Evolutionary conservation across 2,113 vertebrate species (phyloP).

Genomic region (Dryoscopus gambensis): DNA sequence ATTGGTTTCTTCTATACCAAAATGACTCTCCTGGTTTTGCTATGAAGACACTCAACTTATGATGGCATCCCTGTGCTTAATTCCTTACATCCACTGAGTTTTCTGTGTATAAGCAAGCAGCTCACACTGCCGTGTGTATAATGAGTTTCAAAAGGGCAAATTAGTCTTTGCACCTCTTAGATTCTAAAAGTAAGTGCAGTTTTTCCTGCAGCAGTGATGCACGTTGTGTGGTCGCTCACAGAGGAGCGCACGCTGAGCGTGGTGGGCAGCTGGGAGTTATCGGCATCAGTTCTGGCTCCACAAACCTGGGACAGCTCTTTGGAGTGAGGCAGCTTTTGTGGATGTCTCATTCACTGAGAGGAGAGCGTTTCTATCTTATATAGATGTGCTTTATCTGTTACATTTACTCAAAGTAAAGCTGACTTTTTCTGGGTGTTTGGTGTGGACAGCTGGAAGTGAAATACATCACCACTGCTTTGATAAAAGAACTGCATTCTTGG

Average conservation of each 20-base stretch:
- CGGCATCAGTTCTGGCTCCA: background rate
- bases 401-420: background rate
- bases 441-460: background rate
- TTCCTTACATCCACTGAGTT: background rate
- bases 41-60: background rate
- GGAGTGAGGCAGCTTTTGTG: background rate
- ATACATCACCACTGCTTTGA: background rate
- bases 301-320: background rate
- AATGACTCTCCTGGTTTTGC: background rate
- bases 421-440: background rate
- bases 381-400: background rate
- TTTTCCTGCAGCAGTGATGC: background rate
- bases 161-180: background rate
- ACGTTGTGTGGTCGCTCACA: background rate
- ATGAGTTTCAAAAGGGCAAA: background rate
- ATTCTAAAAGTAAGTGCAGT: background rate
- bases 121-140: background rate
- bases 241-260: background rate
- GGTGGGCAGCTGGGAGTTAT: background rate
- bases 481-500: constrained; percentile 23
- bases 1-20: background rate
- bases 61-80: background rate
- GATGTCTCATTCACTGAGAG: background rate
- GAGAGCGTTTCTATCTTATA: background rate
- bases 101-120: background rate